phyloP scores from a whole-genome alignment of 2,113 vertebrate species.

The Arenaria interpres region DNA sequence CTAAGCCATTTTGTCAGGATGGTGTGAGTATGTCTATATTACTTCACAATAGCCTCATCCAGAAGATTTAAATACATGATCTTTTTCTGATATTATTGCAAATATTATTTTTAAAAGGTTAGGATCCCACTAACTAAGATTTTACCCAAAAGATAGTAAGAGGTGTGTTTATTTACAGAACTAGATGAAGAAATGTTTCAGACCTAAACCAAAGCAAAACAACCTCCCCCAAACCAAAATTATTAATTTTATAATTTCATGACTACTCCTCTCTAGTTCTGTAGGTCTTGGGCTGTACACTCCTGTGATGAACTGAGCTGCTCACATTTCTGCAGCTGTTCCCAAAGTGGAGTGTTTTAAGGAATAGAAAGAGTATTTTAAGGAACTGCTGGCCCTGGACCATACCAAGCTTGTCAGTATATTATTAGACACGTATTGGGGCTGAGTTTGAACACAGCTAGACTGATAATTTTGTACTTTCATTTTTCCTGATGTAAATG shows the following conservation, averaged over 20 bases:
- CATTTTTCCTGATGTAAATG: background rate
- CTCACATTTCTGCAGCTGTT: conserved; percentile 65
- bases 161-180: background rate
- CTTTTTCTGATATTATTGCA: background rate
- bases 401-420: conserved; percentile 75
- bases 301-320: conserved; percentile 60
- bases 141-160: background rate
- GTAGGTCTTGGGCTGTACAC: conserved; percentile 75
- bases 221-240: background rate
- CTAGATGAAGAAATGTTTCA: background rate
- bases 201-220: background rate
- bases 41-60: background rate
- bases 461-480: background rate
- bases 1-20: background rate
- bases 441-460: background rate
- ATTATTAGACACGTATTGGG: background rate
- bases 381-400: conserved; percentile 76
- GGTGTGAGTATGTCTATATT: background rate
- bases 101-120: background rate
- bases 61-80: background rate
- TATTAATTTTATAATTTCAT: background rate
- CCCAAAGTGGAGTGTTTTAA: conserved; percentile 60
- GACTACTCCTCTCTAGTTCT: background rate
- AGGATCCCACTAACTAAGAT: background rate
- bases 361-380: conserved; percentile 47